These are phyloP conservation scores for Omphaloscelis lunosa DNA, from an alignment of 2,888 invertebrate species.

Conservation along the genomic window DNA sequence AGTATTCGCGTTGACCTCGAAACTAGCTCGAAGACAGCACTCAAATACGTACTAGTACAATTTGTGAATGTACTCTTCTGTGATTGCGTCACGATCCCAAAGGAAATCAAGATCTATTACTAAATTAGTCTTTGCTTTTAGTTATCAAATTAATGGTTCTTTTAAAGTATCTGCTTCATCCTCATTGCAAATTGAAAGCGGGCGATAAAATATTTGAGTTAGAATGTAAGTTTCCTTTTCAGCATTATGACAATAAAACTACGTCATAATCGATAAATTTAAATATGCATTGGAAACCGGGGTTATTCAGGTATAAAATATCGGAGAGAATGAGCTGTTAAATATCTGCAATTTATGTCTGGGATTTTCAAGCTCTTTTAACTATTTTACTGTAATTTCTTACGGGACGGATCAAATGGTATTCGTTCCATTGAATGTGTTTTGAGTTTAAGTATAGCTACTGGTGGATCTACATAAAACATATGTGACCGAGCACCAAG, in stretches of 20 bases:
- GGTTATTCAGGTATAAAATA: not conserved
- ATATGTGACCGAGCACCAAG: constrained; percentile 8
- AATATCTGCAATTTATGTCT: not conserved
- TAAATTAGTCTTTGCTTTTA: constrained; percentile 48
- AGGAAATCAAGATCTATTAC: constrained; percentile 65
- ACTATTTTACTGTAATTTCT: not conserved
- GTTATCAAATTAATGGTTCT: constrained; percentile 34
- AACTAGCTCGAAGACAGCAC: constrained; percentile 49
- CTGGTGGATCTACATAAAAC: not conserved
- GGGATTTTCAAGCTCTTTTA: not conserved
- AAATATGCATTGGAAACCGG: not conserved
- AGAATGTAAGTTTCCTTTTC: not conserved
- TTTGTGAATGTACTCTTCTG: constrained; percentile 42
- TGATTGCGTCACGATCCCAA: constrained; percentile 61
- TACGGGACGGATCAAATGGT: not conserved
- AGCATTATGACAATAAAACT: not conserved
- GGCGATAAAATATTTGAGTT: not conserved
- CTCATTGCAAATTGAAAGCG: not conserved
- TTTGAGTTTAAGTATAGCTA: constrained; percentile 3
- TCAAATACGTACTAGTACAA: constrained; percentile 34
- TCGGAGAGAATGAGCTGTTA: constrained; percentile 9
- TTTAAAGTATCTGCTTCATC: constrained; percentile 15
- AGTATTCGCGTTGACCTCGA: constrained; percentile 59
- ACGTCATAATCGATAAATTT: not conserved
- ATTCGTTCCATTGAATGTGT: not conserved